Conservation (phyloP, 2,888 invertebrate genomes). For the Branchellion lobata region DNA sequence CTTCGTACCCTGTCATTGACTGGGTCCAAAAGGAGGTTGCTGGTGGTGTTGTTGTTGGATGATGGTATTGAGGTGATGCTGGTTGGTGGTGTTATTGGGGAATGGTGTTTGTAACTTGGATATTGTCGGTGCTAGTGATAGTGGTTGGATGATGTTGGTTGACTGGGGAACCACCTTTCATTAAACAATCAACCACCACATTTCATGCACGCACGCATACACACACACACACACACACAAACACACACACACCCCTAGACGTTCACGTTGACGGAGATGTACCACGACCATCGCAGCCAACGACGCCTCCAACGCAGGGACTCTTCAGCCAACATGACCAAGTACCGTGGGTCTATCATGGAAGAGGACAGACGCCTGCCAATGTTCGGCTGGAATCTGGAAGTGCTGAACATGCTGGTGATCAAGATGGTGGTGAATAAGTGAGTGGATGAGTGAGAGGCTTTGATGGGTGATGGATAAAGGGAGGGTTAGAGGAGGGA, state of each 20-base stretch:
- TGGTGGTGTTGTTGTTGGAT: no score
- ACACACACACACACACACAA: no score
- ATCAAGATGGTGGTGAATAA: slow-evolving; percentile 93
- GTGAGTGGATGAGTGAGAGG: slow-evolving; percentile 64
- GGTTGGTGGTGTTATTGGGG: background rate
- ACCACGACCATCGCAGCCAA: slow-evolving; percentile 56
- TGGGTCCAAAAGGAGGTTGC: slow-evolving; percentile 70
- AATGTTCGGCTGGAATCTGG: slow-evolving; percentile 89
- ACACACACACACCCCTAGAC: slow-evolving; percentile 52
- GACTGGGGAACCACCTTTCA: no score
- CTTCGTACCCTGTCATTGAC: slow-evolving; percentile 80
- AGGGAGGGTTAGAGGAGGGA: no score
- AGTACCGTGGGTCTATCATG: slow-evolving; percentile 54
- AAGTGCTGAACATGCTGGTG: slow-evolving; percentile 87
- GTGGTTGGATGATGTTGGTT: no score
- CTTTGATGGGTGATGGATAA: background rate
- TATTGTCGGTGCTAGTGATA: no score
- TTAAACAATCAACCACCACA: no score
- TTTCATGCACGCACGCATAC: no score
- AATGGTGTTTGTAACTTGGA: background rate
- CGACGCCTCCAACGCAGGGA: slow-evolving; percentile 46
- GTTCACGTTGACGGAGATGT: slow-evolving; percentile 66
- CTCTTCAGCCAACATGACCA: slow-evolving; percentile 50
- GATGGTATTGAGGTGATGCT: slow-evolving; percentile 16
- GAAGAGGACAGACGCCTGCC: slow-evolving; percentile 79